phyloP scores from a whole-genome alignment of 2,888 invertebrate species.

The Nomada ruficornis region DNA sequence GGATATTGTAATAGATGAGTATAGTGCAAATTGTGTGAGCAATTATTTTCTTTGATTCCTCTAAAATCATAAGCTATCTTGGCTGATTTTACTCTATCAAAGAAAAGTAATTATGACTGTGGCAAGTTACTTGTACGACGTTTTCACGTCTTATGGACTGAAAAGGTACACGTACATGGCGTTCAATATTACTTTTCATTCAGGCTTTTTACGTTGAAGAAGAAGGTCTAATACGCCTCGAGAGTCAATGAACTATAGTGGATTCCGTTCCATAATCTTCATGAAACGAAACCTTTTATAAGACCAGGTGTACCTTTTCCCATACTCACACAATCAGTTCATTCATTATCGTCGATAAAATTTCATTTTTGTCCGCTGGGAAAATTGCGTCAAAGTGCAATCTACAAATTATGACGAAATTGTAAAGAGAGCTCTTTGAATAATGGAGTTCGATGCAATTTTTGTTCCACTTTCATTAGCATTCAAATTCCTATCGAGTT shows the following conservation, averaged over 20 bases:
- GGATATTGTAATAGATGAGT: no score
- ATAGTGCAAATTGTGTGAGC: no score
- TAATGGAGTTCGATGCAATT: no score
- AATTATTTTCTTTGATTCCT: no score
- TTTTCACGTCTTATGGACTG: neutral
- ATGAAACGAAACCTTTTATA: conserved; percentile 28
- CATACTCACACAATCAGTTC: conserved; percentile 5
- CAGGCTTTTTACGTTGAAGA: neutral
- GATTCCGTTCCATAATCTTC: conserved; percentile 50
- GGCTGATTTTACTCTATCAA: no score
- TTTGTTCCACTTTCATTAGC: neutral
- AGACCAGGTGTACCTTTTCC: neutral
- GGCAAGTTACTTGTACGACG: no score
- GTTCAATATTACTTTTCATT: neutral
- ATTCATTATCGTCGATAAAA: conserved; percentile 22
- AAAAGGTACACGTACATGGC: neutral
- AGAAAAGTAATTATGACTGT: no score
- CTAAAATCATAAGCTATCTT: no score
- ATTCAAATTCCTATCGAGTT: conserved; percentile 2
- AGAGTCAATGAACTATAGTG: conserved; percentile 38
- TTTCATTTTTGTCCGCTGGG: neutral
- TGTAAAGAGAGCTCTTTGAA: no score
- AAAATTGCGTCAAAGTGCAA: neutral
- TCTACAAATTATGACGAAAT: no score
- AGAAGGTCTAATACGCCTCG: conserved; percentile 3